Base-by-base conservation (phyloP, 2,888 invertebrate species). In the Pristionchus exspectatus region DNA sequence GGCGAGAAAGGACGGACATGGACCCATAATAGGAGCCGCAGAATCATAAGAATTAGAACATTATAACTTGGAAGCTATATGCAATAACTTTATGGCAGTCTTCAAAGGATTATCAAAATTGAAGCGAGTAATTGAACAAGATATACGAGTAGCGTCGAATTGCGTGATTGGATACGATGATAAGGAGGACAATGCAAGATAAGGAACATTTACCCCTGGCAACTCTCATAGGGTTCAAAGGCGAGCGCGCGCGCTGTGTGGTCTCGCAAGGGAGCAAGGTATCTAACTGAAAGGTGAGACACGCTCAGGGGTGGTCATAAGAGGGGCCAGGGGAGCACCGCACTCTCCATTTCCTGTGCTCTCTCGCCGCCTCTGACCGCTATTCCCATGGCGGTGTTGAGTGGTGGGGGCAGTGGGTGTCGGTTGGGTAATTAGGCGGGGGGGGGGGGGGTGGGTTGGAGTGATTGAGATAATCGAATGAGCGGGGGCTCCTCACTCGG, bases 391-490 rank as follows among this genome's bases (percentile, higher is more conserved):
- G 21, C 7, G 14, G 10, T 18, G 63, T 5, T n/a, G 63, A 14
- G 69, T 69, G 69, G n/a, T 2, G 27, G 27, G 69, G 27, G 27
- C 10, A n/a, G n/a, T n/a, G n/a, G n/a, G n/a, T n/a, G n/a, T n/a
- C n/a, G n/a, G n/a, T n/a, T n/a, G n/a, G n/a, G n/a, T n/a, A n/a
- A n/a, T n/a, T n/a, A n/a, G 66, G 66, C 10, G n/a, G n/a, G 66
- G 66, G 66, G n/a, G n/a, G 66, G 66, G 66, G 66, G n/a, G 66
- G 66, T 1, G 24, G 38, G 38, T 74, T 72, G 72, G 18, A 72
- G 87, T 38, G 72, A 87, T 50, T 18, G 87, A 69, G 87, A 72
- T 50, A 87, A 74, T 74, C 38, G 38, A 74, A 74, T 74, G 38
- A 44, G 38, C 12, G 30, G 16, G 24, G 10, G 30, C 69, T 69